Conservation (phyloP, 2,888 invertebrate species). For the Drosophila mayaguana region DNA sequence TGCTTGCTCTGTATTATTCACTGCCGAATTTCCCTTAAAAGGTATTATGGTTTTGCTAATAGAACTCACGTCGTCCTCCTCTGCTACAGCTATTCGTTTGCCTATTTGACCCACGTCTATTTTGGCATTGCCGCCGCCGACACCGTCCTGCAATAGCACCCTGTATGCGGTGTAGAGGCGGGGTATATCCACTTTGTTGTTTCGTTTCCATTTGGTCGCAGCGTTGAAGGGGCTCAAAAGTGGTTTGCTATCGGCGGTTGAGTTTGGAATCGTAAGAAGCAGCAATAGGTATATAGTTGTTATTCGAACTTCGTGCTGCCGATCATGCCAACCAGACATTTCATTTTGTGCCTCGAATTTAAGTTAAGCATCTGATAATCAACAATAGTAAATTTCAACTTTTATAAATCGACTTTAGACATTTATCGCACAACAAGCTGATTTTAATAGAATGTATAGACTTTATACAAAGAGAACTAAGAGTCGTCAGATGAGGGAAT, state of each 20-base stretch:
- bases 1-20: not conserved
- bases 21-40: not conserved
- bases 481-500: not conserved
- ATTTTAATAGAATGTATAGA: not conserved
- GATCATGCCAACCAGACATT: slow-evolving; percentile 61
- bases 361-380: slow-evolving; percentile 31
- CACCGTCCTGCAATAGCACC: slow-evolving; percentile 22
- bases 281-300: slow-evolving; percentile 37
- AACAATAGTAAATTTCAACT: slow-evolving; percentile 1
- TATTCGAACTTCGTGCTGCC: slow-evolving; percentile 25
- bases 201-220: slow-evolving; percentile 9
- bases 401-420: slow-evolving; percentile 9
- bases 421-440: slow-evolving; percentile 20
- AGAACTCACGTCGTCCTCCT: slow-evolving; percentile 20
- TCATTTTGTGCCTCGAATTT: slow-evolving; percentile 58
- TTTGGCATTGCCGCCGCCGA: not conserved
- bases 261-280: slow-evolving; percentile 19
- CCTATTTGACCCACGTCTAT: slow-evolving; percentile 5
- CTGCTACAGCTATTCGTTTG: slow-evolving; percentile 15
- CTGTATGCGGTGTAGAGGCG: slow-evolving; percentile 54
- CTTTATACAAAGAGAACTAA: not conserved
- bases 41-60: not conserved
- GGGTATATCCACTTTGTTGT: slow-evolving; percentile 33
- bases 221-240: not conserved
- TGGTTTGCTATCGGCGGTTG: slow-evolving; percentile 1